Percentiles rank a stretch among this genome's conserved stretches.
phyloP scores from a whole-genome alignment of 2,113 vertebrate species.

The Hystrix cristata region DNA sequence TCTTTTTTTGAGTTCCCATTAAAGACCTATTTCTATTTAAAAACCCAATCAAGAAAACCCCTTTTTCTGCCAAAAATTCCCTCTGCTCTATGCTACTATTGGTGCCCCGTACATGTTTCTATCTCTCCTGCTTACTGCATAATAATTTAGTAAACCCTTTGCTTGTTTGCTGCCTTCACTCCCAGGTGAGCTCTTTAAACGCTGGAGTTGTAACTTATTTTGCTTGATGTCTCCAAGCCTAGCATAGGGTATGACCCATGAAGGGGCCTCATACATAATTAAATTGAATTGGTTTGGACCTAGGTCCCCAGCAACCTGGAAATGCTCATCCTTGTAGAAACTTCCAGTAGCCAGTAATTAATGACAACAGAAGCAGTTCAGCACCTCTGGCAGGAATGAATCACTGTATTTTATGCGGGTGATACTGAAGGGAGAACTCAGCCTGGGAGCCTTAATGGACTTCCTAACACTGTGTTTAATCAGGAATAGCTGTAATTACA shows the following conservation, averaged over 20 bases:
- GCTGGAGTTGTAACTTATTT: background rate
- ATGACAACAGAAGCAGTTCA: background rate
- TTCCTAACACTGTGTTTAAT: background rate
- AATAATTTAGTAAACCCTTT: background rate
- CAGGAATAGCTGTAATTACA: slow-evolving; percentile 24
- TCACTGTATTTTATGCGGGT: slow-evolving; percentile 37
- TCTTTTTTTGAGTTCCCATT: background rate
- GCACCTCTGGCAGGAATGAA: background rate
- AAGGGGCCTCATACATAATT: slow-evolving; percentile 10
- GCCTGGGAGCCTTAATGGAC: background rate
- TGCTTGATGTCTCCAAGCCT: background rate
- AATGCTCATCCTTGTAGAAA: slow-evolving; percentile 51
- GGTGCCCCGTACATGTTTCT: background rate
- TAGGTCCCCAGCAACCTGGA: slow-evolving; percentile 3
- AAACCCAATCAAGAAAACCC: background rate
- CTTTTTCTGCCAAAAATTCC: background rate
- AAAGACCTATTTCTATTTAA: background rate
- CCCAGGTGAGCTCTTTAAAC: background rate
- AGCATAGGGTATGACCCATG: background rate
- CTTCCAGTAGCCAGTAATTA: slow-evolving; percentile 42
- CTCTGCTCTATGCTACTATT: background rate
- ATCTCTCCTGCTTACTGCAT: background rate
- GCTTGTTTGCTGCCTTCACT: background rate
- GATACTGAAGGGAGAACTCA: background rate
- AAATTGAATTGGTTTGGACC: background rate